Percentiles rank a stretch among this genome's conserved stretches.
phyloP scores from a whole-genome alignment of 2,113 vertebrate species.

The Rhizomys pruinosus region DNA sequence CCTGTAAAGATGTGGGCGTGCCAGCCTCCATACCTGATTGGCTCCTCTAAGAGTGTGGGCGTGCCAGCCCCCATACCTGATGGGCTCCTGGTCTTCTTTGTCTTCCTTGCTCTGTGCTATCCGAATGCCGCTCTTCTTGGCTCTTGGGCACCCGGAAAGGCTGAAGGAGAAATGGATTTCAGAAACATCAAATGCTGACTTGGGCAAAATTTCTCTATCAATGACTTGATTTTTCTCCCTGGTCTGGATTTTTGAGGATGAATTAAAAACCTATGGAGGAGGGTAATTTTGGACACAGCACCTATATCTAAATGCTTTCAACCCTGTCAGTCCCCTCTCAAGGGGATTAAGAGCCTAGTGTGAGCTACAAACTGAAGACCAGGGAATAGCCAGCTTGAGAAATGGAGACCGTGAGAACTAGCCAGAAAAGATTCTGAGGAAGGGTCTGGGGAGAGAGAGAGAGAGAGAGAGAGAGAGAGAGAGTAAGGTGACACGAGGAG shows the following conservation, averaged over 20 bases:
- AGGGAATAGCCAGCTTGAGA: no score
- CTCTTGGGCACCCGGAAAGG: conserved; percentile 98
- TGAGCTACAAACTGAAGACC: neutral
- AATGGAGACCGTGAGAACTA: neutral
- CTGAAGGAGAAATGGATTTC: conserved; percentile 85
- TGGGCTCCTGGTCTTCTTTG: conserved; percentile 99
- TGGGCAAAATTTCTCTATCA: rapidly evolving
- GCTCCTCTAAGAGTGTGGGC: no score
- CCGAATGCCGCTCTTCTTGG: conserved; percentile 98
- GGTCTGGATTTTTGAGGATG: neutral
- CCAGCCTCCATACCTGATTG: conserved; percentile 92
- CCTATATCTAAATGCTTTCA: no score
- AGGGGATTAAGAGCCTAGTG: neutral
- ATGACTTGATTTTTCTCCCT: rapidly evolving
- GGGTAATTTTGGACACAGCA: rapidly evolving
- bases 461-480: neutral
- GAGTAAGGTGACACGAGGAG: neutral
- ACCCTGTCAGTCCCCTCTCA: neutral
- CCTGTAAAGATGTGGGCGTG: no score
- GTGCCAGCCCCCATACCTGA: conserved; percentile 89
- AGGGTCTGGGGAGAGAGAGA: no score
- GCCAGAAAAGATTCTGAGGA: neutral
- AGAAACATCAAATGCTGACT: neutral
- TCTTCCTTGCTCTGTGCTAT: conserved; percentile 99
- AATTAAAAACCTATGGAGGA: neutral